Evolutionary conservation across 2,113 vertebrate species (phyloP).

Genomic region (Neogobius melanostomus): DNA sequence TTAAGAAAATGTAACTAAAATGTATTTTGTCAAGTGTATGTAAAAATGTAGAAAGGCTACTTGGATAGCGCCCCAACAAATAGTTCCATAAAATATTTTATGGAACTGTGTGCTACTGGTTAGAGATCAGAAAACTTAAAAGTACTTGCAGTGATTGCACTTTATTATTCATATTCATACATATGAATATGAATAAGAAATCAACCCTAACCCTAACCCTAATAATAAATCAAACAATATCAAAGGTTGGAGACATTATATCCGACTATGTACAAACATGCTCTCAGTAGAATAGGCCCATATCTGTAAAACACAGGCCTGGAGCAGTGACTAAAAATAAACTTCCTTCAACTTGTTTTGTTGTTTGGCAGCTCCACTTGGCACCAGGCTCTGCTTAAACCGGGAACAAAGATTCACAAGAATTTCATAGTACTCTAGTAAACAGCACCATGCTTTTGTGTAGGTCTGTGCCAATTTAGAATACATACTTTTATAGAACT

Average conservation of each 20-base stretch:
- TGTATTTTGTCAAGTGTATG: too few relatives aligned
- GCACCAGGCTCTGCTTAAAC: neutral
- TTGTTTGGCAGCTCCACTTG: neutral
- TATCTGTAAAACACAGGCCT: neutral
- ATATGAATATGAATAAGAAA: too few relatives aligned
- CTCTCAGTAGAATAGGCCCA: neutral
- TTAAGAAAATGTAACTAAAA: too few relatives aligned
- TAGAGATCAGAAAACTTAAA: too few relatives aligned
- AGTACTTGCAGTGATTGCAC: too few relatives aligned
- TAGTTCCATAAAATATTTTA: too few relatives aligned
- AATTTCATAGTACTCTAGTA: neutral
- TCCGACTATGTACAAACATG: neutral
- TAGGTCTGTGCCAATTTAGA: neutral
- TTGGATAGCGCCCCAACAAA: too few relatives aligned
- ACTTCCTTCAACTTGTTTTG: constrained; percentile 11
- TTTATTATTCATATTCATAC: too few relatives aligned
- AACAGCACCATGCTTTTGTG: neutral
- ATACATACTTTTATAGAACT: neutral
- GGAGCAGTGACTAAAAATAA: constrained; percentile 13
- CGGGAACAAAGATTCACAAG: neutral
- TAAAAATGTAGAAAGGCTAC: too few relatives aligned
- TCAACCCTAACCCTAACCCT: too few relatives aligned
- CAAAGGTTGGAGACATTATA: neutral
- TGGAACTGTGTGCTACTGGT: too few relatives aligned
- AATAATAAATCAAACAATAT: too few relatives aligned